Base-by-base conservation (phyloP, 2,797 vertebrate genomes). In the Phrynocephalus vlangalii region DNA sequence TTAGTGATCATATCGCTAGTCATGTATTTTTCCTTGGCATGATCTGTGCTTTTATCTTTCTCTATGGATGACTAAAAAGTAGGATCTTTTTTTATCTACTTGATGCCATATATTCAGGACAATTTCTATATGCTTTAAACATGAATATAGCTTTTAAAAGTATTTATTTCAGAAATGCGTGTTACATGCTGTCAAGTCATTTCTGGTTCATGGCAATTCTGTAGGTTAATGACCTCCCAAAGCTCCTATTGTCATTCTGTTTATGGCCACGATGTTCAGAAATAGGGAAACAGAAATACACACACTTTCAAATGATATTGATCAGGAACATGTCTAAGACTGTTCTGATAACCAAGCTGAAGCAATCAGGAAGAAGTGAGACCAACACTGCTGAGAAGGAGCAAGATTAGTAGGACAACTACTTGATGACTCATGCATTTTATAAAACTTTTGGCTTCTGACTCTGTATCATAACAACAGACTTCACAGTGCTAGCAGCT, bases 361-460 rank as follows among this genome's bases (percentile, higher is more conserved):
- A 93, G 91, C 76, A 93, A 91, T 86, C 89, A 90, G 0, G 52
- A 93, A 38, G 87, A 89, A 33, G 63, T 75, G 86, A 86, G 83
- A 87, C 92, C 90, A 94, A 94, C 90, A 84, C 90, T 1, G 0
- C 90, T 92, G 88, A 15, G 82, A 48, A 71, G 90, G 80, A 83
- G 87, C 92, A 92, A 92, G 89, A 92, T 94, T 91, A 95, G 96
- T 24, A 8, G 90, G 91, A 81, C 92, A 91, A 93, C 88, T 88
- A 90, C 66, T 90, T 82, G 93, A 94, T 95, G 96, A 96, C 95
- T 96, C 95, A 97, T 75, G 91, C 93, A 90, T 67, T 94, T 93
- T 38, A 52, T 3, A 72, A 80, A 73, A 87, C 77, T 78, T 91
- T 84, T 83, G 63, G 90, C 85, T 91, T 89, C 92, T 0, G 81